These are phyloP conservation scores for Agrochola lota DNA, from an alignment of 2,888 invertebrate species.

Conservation along the genomic window DNA sequence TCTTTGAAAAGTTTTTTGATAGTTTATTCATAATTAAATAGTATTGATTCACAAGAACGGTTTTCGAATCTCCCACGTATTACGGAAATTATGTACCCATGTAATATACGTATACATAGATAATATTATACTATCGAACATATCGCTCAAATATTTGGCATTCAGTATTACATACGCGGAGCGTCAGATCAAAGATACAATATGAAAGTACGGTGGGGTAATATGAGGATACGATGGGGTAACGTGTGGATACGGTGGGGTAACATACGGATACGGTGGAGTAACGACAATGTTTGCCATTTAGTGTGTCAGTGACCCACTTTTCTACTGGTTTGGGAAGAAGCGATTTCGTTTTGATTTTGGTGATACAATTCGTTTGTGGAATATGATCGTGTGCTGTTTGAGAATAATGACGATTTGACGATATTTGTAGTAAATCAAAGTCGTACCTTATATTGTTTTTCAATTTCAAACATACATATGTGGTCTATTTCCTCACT, in stretches of 20 bases:
- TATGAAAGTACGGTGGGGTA: conserved; percentile 24
- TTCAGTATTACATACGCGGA: conserved; percentile 36
- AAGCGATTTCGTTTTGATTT: conserved; percentile 21
- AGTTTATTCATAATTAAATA: background rate
- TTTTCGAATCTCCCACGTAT: background rate
- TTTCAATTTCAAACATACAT: background rate
- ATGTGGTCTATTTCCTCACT: too few relatives aligned
- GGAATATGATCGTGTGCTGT: background rate
- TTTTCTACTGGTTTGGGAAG: conserved; percentile 16
- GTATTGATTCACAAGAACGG: background rate
- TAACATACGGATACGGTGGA: background rate
- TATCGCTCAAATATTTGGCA: conserved; percentile 52
- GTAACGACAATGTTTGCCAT: conserved; percentile 33
- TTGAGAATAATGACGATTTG: background rate
- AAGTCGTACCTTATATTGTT: background rate
- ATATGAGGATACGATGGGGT: conserved; percentile 3
- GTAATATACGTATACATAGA: background rate
- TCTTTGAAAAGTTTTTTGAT: background rate
- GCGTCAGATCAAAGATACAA: conserved; percentile 48
- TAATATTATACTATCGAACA: conserved; percentile 26
- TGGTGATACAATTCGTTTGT: conserved; percentile 1
- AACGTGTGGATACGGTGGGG: background rate
- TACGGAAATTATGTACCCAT: conserved; percentile 9
- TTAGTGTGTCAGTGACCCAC: conserved; percentile 27
- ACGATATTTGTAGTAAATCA: background rate